Base-by-base conservation (phyloP, 2,888 invertebrate genomes). In the Pandemis corylana region DNA sequence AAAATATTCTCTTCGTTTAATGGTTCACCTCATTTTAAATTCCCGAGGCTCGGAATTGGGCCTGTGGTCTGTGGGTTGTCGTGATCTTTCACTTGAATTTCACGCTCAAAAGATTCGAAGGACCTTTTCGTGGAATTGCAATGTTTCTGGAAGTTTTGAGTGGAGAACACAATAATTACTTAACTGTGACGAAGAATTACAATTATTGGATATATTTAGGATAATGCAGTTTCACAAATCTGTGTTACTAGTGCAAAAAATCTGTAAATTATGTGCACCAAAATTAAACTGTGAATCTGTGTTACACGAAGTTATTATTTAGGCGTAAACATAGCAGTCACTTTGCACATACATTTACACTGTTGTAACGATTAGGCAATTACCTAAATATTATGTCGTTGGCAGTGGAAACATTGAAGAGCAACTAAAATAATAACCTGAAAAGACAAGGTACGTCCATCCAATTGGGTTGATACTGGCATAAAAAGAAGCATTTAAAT, bases 71-170 rank as follows among this genome's bases (percentile, higher is more conserved):
- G 56, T 42, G 68, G 59, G 59, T 63, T 42, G 46, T 65, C 51
- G 46, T 59, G 46, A 59, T 65, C 76, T 78, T 80, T 67, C 71
- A 53, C 71, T 73, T 64, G 64, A 73, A 73, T 73, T 73, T 73
- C 28, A 65, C 59, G 68, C 69, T 69, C 42, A 65, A 28, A 69
- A 61, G 59, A 64, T 28, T 42, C 59, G 13, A n/a, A 15, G 15
- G 20, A 64, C 63, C 41, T 59, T 73, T 63, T 65, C 64, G 64
- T 59, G 64, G 56, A 73, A 73, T 69, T 64, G 59, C 69, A 49
- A 68, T 68, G 64, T 64, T 73, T 56, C 49, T 41, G n/a, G 51
- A 36, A 73, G 49, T 59, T 73, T 73, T 68, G 63, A 63, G 51
- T 67, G 36, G 68, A 42, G 20, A 41, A 69, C 69, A 73, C 73